Base-by-base conservation (phyloP, 2,113 vertebrate genomes). In the Eurypyga helias region DNA sequence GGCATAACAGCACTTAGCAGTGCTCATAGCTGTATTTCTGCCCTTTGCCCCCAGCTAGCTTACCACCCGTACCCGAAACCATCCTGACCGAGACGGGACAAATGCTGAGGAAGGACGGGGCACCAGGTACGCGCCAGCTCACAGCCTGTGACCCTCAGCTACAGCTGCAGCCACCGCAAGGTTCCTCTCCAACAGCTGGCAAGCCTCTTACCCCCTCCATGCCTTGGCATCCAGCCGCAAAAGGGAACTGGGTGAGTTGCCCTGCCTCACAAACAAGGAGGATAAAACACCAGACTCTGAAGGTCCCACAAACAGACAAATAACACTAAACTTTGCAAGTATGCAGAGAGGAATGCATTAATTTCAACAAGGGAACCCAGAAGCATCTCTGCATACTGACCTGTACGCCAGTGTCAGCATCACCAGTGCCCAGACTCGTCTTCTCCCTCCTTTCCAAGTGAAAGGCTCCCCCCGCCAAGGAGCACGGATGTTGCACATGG, bases 141-240 rank as follows among this genome's bases (percentile, higher is more conserved):
- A 75, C 60, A 90, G 78, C n/a, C 73, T 45, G 20, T 41, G 69
- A 82, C 23, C 36, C 48, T 89, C 76, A n/a, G 52, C 52, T 23
- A 78, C 0, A 1, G 34, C 29, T 11, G 5, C 10, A 10, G 31
- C 43, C 36, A 73, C 84, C 8, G 1, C 24, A 43, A n/a, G 61
- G 31, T 17, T 86, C 66, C 33, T 86, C 52, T 46, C 25, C 18
- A 38, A 60, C 1, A 7, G 46, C 24, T 16, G 15, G 34, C 17
- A 80, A 86, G 55, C 28, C 17, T 73, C 75, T 13, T 36, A 18
- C 43, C 51, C 17, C 28, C 17, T 14, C 51, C 25, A 31, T 43
- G 75, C 46, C 52, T 82, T 5, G 0, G 31, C 31, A 64, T 7
- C 4, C 60, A 61, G 60, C 9, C 15, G 10, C 38, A 43, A 55